A percentile compares a stretch with the other conserved stretches of the same genome.
Conservation (phyloP, 2,113 vertebrate species). For the Alethe castanea region DNA sequence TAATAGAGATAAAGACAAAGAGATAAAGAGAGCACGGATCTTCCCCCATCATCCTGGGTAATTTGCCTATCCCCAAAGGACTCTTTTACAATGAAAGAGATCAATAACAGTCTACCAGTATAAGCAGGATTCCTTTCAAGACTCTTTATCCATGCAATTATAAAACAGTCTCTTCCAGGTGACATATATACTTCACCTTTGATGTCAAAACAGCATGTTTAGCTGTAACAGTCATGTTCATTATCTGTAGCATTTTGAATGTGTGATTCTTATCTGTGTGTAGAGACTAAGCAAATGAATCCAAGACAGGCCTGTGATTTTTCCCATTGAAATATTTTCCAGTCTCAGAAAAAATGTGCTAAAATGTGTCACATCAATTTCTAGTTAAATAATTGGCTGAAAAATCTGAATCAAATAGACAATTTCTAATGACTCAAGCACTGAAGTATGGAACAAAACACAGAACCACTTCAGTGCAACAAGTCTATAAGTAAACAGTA, state of each 20-base stretch:
- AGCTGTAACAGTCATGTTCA: conserved; percentile 29
- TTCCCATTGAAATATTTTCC: background rate
- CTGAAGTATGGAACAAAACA: background rate
- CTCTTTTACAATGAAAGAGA: background rate
- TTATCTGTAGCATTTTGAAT: conserved; percentile 41
- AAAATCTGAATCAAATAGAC: conserved; percentile 39
- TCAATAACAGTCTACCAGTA: background rate
- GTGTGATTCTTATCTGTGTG: conserved; percentile 5
- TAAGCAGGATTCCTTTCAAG: conserved; percentile 4
- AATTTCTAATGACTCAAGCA: conserved; percentile 31
- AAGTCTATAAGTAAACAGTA: conserved; percentile 47
- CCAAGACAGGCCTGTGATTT: background rate
- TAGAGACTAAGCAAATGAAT: background rate
- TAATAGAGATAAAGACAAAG: conserved; percentile 11
- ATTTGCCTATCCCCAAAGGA: conserved; percentile 22
- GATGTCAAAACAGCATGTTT: conserved; percentile 44
- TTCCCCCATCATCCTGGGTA: background rate
- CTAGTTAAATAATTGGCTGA: conserved; percentile 27
- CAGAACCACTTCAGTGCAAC: conserved; percentile 18
- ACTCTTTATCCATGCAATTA: background rate
- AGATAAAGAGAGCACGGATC: background rate
- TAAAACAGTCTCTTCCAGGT: background rate
- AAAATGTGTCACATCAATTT: conserved; percentile 29
- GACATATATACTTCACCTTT: conserved; percentile 24
- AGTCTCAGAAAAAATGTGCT: background rate